Evolutionary conservation across 1,140 invertebrate genomes (phyloP), one percentile per base, ranked within the genome.

Genomic region (Drosophila lacertosa): DNA sequence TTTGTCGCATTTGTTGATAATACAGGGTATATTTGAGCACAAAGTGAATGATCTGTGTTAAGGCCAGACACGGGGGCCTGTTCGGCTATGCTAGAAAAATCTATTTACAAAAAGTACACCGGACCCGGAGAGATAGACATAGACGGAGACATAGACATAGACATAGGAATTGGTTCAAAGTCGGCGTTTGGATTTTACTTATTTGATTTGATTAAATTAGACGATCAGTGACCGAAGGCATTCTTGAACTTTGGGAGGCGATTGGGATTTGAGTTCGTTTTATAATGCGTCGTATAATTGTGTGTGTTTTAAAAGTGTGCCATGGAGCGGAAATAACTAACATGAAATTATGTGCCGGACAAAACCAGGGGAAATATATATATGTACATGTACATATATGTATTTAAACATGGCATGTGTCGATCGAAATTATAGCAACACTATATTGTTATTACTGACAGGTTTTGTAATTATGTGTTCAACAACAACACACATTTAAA

Each of bases 261-360:
- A n/a, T 32, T 40, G 18, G 29, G 13, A 3, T 39, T 24, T 44
- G 2, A 9, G n/a, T 11, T 16, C 24, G 24, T 33, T 26, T 32
- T 60, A 3, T n/a, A 70, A 65, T 74, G 51, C 64, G 57, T 55
- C 54, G 11, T 54, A 7, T 47, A 59, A 66, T 71, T 53, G n/a
- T 9, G 26, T 32, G 66, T 53, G n/a, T 9, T 20, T 32, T 47
- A 64, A 72, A 86, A 86, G 76, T 84, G 64, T 84, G 81, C 67
- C 81, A 84, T 55, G 53, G 40, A 73, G 20, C 63, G 80, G 81
- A 84, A 84, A 47, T 59, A 54, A 50, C 45, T 11, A 55, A 29
- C 64, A 59, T 73, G 3, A 48, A 64, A 74, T 83, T 78, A 83
- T 74, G 44, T 35, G 29, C 7, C 26, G 26, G 6, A 5, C 24